Evolutionary conservation across 2,797 vertebrate species (phyloP).

Genomic region (Anas flavirostris): DNA sequence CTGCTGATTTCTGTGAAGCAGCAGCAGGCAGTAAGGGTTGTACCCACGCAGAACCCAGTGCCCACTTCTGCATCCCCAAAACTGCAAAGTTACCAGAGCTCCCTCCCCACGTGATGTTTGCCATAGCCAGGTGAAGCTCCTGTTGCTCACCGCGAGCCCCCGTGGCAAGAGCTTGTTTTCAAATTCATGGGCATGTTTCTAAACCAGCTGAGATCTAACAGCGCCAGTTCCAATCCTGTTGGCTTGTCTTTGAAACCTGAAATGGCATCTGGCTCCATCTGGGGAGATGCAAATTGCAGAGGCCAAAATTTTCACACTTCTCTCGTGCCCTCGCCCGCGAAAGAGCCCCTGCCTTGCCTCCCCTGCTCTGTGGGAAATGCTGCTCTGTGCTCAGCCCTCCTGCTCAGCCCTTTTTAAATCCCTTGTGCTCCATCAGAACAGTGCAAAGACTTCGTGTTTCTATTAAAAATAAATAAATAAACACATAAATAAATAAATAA

Average conservation of each 20-base stretch:
- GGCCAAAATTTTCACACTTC: background rate
- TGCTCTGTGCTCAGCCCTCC: fast-evolving
- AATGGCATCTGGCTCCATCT: background rate
- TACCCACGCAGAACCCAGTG: fast-evolving
- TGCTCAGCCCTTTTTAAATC: background rate
- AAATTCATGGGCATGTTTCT: background rate
- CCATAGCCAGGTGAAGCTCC: background rate
- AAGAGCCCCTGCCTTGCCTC: background rate
- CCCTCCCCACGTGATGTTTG: fast-evolving
- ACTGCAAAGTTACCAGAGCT: background rate
- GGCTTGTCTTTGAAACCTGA: background rate
- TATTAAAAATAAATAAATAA: background rate
- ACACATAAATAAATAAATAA: background rate
- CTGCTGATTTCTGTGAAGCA: too few relatives aligned
- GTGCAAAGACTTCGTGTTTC: background rate
- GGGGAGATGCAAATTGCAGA: background rate
- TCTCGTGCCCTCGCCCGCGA: fast-evolving
- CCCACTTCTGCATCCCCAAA: background rate
- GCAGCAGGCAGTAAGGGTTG: background rate
- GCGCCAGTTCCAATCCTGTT: background rate
- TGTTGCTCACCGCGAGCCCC: fast-evolving
- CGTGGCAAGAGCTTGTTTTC: background rate
- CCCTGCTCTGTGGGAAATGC: background rate
- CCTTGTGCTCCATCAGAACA: background rate
- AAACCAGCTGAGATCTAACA: background rate